Base-by-base conservation (phyloP, 92 coral and sea anemone genomes). In the Scolanthus callimorphus region DNA sequence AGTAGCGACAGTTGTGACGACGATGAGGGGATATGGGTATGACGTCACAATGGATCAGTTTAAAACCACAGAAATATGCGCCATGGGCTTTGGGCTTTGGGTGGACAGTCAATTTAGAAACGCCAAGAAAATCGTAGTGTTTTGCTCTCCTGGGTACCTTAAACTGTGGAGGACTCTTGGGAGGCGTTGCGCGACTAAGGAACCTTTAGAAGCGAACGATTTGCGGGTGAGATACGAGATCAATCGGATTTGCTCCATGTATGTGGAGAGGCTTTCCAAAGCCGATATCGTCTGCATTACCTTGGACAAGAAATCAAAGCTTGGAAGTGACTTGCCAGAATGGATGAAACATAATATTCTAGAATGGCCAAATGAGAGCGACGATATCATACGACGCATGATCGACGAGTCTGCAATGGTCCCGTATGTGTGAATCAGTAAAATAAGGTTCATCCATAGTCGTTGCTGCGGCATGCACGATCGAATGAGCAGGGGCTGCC, bases 341-440 rank as follows among this genome's bases (percentile, higher is more conserved):
- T 68, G 75, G 75, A 68, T 68, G 75, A 68, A 68, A 29, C 75
- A 68, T 37, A 68, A 68, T 26, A 68, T 57, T 53, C 52, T 68
- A 39, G 11, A 31, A 11, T 68, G 75, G 75, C 75, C 75, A 1
- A 65, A 55, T 20, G 46, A 68, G 20, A 68, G 56, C 34, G 54
- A 44, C 12, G 75, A 68, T 4, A 47, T 68, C 49, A 55, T 55
- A 15, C 47, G 75, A 0, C 37, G 75, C 11, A 6, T 68, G 30
- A 68, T 54, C 22, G 75, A 68, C 43, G 64, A 68, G 49, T 54
- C 55, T 15, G 75, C 75, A 24, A 55, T 68, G 65, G 55, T 68
- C 11, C 59, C 58, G 61, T 31, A 51, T 13, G 49, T 53, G 20
- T 66, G 60, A 64, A 21, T n/a, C n/a, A n/a, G n/a, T n/a, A n/a